Evolutionary conservation across 2,113 vertebrate species (phyloP), one percentile per base, ranked within the genome.

Genomic region (Centrocercus urophasianus): DNA sequence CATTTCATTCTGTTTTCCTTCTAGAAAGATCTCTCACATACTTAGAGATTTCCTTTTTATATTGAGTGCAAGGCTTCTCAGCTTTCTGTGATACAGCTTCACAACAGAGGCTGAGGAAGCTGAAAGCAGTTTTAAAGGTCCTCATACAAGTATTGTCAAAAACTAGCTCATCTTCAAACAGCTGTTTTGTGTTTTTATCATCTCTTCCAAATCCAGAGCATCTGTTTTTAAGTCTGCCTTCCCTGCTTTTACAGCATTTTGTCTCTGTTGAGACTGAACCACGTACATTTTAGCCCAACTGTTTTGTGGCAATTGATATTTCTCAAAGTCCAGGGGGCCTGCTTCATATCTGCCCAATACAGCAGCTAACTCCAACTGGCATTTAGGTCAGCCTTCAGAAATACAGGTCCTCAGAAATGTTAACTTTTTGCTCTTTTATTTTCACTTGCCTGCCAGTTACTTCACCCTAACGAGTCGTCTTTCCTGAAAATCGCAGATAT

Each of bases 351-450:
- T 85, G 59, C 48, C 36, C n/a, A 36, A 10, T 42, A 45, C 32
- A 87, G 43, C 40, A 72, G 32, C 43, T 89, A 32, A 22, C 48
- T 84, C 14, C 54, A 40, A 21, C 25, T 73, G 84, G 30, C 59
- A 30, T 70, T 79, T 82, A 36, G 60, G 54, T 82, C 78, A 92
- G 61, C 20, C 63, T 69, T 85, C 81, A 79, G 74, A 89, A 93
- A 84, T 40, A 60, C 18, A 50, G n/a, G 64, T 86, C 48, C 43
- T 79, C 48, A 83, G 7, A 87, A 71, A 75, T 45, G 43, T 48
- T 89, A n/a, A n/a, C 42, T 72, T 74, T 88, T 80, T 93, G 15
- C 30, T 81, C 57, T 88, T 80, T 90, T 71, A 34, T 52, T 94
- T 94, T 81, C 43, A 38, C n/a, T 82, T 86, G 47, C 5, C 63